Evolutionary conservation across 2,888 invertebrate species (phyloP).

Genomic region (Gastrophysa polygoni): DNA sequence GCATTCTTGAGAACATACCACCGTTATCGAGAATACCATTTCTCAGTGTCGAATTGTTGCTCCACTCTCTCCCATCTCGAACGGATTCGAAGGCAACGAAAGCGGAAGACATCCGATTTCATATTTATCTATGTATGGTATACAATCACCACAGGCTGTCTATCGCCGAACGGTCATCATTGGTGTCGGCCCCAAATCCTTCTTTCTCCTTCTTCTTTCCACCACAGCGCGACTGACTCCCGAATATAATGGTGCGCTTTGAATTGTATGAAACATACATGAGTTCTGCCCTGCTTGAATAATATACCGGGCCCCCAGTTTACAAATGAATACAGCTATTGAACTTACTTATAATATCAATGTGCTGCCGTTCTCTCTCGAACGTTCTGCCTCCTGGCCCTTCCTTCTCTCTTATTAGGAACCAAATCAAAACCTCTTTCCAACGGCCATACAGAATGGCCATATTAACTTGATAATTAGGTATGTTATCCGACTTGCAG

Average conservation of each 20-base stretch:
- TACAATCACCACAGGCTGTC: conserved; percentile 32
- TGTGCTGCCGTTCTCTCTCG: conserved; percentile 58
- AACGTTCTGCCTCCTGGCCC: conserved; percentile 33
- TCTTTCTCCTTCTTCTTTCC: conserved; percentile 44
- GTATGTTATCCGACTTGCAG: conserved; percentile 89
- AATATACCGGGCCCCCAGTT: conserved; percentile 62
- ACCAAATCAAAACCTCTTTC: conserved; percentile 61
- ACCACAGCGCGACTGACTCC: conserved; percentile 50
- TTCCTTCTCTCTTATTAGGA: conserved; percentile 57
- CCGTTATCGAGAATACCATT: background rate
- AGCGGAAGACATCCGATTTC: conserved; percentile 22
- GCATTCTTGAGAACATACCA: too few relatives aligned
- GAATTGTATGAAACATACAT: conserved; percentile 67
- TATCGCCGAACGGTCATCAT: conserved; percentile 36
- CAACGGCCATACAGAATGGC: conserved; percentile 72
- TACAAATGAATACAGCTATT: conserved; percentile 76
- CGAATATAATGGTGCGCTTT: conserved; percentile 61
- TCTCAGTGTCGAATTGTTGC: conserved; percentile 1
- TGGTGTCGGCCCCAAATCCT: conserved; percentile 47
- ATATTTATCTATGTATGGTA: conserved; percentile 38
- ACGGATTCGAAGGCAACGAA: conserved; percentile 19
- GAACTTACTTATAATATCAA: conserved; percentile 75
- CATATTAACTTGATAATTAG: conserved; percentile 92
- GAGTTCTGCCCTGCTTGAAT: conserved; percentile 61
- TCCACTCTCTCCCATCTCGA: conserved; percentile 24